Conservation (phyloP, 2,888 invertebrate genomes). For the Noctua janthina region DNA sequence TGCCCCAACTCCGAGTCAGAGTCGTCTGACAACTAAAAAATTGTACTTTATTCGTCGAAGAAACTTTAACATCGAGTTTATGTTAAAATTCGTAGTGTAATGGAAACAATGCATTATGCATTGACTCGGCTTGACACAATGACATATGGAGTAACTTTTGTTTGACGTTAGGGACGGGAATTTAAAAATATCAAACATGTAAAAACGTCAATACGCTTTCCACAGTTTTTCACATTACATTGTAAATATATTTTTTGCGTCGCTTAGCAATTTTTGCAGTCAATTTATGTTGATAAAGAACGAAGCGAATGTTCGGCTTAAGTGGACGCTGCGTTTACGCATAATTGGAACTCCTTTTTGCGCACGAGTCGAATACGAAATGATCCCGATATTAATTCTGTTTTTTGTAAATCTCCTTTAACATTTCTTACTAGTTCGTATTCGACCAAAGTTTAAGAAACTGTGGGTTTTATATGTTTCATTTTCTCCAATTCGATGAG, state of each 20-base stretch:
- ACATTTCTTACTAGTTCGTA: constrained; percentile 75
- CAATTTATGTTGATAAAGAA: constrained; percentile 80
- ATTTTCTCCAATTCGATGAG: constrained; percentile 66
- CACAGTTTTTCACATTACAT: constrained; percentile 79
- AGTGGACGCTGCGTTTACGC: constrained; percentile 86
- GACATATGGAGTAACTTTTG: constrained; percentile 87
- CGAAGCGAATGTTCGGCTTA: constrained; percentile 80
- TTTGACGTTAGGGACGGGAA: constrained; percentile 85
- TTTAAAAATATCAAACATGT: constrained; percentile 82
- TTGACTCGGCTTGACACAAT: constrained; percentile 85
- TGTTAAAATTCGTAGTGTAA: constrained; percentile 90
- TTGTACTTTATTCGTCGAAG: constrained; percentile 87
- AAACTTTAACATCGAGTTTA: constrained; percentile 89
- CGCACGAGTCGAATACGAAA: constrained; percentile 85
- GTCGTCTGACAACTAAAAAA: constrained; percentile 82
- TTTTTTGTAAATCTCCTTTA: constrained; percentile 78
- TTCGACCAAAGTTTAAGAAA: constrained; percentile 66
- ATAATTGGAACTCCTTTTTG: constrained; percentile 88
- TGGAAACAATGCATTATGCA: constrained; percentile 90
- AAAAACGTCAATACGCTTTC: constrained; percentile 79
- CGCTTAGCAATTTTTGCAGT: constrained; percentile 78
- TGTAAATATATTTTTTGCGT: constrained; percentile 76
- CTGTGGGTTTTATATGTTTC: constrained; percentile 56
- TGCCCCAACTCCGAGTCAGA: constrained; percentile 68
- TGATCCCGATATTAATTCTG: constrained; percentile 82